These are phyloP conservation scores for Trypoxylon attenuatum DNA, from an alignment of 2,888 invertebrate species.

Conservation along the genomic window DNA sequence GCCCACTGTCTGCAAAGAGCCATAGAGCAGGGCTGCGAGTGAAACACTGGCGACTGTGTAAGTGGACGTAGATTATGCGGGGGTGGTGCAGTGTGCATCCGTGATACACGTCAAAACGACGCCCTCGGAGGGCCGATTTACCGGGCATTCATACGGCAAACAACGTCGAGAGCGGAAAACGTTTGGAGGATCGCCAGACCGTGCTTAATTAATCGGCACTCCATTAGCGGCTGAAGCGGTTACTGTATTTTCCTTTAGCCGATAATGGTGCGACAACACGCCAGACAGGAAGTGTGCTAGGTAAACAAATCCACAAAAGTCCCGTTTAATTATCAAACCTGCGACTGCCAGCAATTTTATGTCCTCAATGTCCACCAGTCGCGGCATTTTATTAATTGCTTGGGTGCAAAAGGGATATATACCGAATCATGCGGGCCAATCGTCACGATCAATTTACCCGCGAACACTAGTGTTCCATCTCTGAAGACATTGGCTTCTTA, in stretches of 20 bases:
- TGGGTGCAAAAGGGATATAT: not conserved
- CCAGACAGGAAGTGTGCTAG: not conserved
- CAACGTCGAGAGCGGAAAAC: constrained; percentile 34
- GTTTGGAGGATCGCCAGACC: constrained; percentile 47
- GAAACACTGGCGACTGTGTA: constrained; percentile 8
- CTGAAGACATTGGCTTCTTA: too few relatives aligned
- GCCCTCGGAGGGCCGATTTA: constrained; percentile 40
- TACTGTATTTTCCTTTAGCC: constrained; percentile 44
- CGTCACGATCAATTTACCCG: too few relatives aligned
- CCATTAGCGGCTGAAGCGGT: constrained; percentile 50
- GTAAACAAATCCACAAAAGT: constrained; percentile 1
- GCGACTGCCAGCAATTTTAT: too few relatives aligned
- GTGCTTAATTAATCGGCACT: constrained; percentile 53
- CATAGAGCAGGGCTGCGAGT: not conserved
- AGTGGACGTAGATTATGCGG: not conserved
- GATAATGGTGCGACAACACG: not conserved
- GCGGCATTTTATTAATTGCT: not conserved
- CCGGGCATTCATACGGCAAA: constrained; percentile 31
- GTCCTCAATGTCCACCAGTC: not conserved
- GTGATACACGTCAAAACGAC: constrained; percentile 30
- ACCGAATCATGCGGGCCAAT: too few relatives aligned
- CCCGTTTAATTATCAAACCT: not conserved
- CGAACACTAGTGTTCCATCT: too few relatives aligned
- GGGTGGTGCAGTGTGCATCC: too few relatives aligned
- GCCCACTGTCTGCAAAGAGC: constrained; percentile 11